Evolutionary conservation across 2,113 vertebrate species (phyloP), one percentile per base, ranked within the genome.

Genomic region (Charadrius vociferus): DNA sequence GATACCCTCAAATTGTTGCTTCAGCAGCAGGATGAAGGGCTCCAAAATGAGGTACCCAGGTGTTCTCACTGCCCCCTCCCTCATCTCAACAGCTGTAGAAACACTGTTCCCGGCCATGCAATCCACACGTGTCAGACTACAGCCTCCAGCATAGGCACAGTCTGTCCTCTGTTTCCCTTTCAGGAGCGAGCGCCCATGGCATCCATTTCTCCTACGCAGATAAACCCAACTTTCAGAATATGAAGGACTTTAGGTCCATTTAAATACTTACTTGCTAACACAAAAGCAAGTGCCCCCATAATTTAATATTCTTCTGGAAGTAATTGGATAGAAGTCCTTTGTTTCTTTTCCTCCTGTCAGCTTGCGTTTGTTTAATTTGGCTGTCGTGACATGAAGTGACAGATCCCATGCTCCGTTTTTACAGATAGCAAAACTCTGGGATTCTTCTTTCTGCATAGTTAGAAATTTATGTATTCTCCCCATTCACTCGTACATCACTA

Each of bases 301-400:
- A 97, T 95, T 95, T 89, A 97, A 97, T 97, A 94, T 93, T 90
- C 65, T 79, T 92, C 88, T 87, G 66, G 78, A 92, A 95, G 86
- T 96, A 97, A 97, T 96, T 95, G 92, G 83, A 97, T 97, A 92
- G 77, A 94, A 95, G 66, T 89, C 84, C 63, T 96, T 96, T 88
- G 92, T 94, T 95, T 95, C 95, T 96, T 96, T 94, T 95, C 95
- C 68, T 96, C 78, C 88, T 91, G 95, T 95, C 97, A 94, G 88
- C 77, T 84, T 94, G 58, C 50, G 77, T 95, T 97, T 96, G 79
- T 95, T 94, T 95, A 96, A 96, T 97, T 97, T 90, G 71, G 45
- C 55, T 96, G 78, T 95, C 24, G 45, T 95, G 96, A 95, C 78
- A 96, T 2, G 77, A 90, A 95, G 83, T 95, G 96, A 89, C 92